phyloP scores from a whole-genome alignment of 2,797 vertebrate species.

The Ambastaia sidthimunki region DNA sequence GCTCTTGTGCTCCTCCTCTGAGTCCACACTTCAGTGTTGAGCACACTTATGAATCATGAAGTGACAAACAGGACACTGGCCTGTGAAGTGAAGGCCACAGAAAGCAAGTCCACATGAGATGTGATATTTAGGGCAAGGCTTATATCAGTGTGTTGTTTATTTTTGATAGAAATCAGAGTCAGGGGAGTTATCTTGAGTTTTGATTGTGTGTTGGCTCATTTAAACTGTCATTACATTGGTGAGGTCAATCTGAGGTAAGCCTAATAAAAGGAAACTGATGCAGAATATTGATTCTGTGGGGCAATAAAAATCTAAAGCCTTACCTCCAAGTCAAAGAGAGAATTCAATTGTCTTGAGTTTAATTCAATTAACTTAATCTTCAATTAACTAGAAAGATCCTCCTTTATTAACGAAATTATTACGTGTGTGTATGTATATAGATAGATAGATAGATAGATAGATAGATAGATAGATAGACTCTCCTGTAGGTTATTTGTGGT shows the following conservation, averaged over 20 bases:
- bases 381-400: not conserved
- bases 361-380: not conserved
- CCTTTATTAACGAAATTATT: not conserved
- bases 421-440: slow-evolving; percentile 2
- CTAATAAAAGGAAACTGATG: not conserved
- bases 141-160: not conserved
- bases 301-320: not conserved
- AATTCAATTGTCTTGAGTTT: not conserved
- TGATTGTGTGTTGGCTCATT: not conserved
- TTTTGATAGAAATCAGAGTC: not conserved
- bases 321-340: not conserved
- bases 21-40: not conserved
- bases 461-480: slow-evolving; percentile 62
- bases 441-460: slow-evolving; percentile 57
- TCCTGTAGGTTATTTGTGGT: slow-evolving; percentile 55
- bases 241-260: slow-evolving; percentile 2
- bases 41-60: not conserved
- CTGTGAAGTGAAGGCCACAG: no score
- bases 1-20: not conserved
- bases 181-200: not conserved
- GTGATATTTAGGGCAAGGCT: not conserved
- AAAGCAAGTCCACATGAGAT: not conserved
- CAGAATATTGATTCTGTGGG: not conserved
- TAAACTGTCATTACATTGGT: not conserved
- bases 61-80: not conserved